These are phyloP conservation scores for Erethizon dorsatum DNA, from an alignment of 2,797 vertebrate genomes.

Conservation along the genomic window DNA sequence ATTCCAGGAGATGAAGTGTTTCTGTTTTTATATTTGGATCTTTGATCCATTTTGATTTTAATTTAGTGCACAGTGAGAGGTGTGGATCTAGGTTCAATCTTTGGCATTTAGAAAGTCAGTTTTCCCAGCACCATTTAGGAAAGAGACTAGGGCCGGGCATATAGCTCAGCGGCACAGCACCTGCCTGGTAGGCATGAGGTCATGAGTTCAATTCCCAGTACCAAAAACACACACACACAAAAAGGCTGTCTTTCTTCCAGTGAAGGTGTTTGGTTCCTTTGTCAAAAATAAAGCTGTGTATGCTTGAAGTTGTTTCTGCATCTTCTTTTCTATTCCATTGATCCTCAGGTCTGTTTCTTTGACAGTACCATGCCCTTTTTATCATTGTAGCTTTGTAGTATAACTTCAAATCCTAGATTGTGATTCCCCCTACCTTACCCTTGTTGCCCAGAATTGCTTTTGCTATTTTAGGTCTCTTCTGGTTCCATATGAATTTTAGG, in stretches of 20 bases:
- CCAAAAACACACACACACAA: background rate
- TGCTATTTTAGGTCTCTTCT: background rate
- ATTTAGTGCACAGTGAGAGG: background rate
- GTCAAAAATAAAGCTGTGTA: background rate
- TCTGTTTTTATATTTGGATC: background rate
- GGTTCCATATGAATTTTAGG: background rate
- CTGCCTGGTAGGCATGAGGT: too few relatives aligned
- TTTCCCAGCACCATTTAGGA: background rate
- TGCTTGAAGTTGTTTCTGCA: background rate
- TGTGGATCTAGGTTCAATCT: background rate
- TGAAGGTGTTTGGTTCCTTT: background rate
- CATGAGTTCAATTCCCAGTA: too few relatives aligned
- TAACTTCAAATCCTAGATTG: background rate
- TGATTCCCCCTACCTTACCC: too few relatives aligned
- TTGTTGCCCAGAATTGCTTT: background rate
- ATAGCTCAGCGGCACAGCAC: too few relatives aligned
- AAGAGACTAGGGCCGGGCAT: too few relatives aligned
- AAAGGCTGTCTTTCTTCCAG: background rate
- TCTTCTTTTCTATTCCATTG: background rate
- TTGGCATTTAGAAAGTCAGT: background rate
- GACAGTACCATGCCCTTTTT: background rate
- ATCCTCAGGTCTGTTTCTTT: background rate
- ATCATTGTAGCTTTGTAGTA: background rate
- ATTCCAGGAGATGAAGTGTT: background rate
- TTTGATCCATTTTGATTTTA: background rate